Percentiles rank a stretch among this genome's conserved stretches.
Conservation (phyloP, 2,888 invertebrate species). For the Rhabditophanes sp. region DNA sequence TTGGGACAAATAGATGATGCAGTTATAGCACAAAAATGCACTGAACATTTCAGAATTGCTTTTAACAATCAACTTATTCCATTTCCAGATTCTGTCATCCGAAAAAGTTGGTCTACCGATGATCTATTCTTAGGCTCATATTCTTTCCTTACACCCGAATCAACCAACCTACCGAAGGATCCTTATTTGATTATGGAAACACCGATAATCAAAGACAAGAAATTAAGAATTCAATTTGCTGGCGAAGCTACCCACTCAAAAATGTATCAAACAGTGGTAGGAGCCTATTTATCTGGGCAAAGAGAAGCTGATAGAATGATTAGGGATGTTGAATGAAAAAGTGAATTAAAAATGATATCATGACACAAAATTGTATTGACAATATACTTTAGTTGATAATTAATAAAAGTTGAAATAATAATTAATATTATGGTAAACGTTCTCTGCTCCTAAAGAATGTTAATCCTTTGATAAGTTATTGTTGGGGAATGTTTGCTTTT, state of each 20-base stretch:
- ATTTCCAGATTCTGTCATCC: too few species aligned
- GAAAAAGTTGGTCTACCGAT: conserved; percentile 25
- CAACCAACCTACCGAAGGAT: conserved; percentile 8
- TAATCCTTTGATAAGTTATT: too few species aligned
- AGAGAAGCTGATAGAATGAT: conserved; percentile 23
- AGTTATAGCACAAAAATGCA: conserved; percentile 17
- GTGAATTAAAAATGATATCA: not conserved
- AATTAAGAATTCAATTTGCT: conserved; percentile 25
- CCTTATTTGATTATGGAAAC: conserved; percentile 13
- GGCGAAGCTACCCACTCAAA: conserved; percentile 37
- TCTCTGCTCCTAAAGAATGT: too few species aligned
- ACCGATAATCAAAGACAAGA: conserved; percentile 20
- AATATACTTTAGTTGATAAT: too few species aligned
- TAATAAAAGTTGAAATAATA: too few species aligned
- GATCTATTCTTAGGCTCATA: conserved; percentile 29
- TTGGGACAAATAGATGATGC: conserved; percentile 25
- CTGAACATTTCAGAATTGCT: conserved; percentile 22
- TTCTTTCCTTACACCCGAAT: conserved; percentile 22
- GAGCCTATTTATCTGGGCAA: conserved; percentile 28
- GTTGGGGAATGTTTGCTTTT: too few species aligned
- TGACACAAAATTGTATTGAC: too few species aligned
- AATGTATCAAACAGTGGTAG: conserved; percentile 36
- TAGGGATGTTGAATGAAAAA: conserved; percentile 7
- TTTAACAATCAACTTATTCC: conserved; percentile 16
- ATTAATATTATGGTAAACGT: too few species aligned